Evolutionary conservation across 2,888 invertebrate genomes (phyloP), one percentile per base, ranked within the genome.

Genomic region (Saturnia japonica): DNA sequence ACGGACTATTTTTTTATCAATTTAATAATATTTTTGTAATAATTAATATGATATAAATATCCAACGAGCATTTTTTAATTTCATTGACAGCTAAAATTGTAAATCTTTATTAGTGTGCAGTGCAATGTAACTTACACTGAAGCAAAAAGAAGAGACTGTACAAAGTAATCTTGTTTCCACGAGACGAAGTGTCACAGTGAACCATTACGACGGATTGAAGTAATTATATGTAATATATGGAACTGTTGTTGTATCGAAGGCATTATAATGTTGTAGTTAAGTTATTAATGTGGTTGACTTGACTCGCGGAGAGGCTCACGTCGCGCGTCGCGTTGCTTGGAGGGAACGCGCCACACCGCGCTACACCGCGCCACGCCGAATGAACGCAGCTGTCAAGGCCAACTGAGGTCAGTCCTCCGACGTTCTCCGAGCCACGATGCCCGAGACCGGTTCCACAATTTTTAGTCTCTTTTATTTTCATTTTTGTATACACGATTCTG

Each of bases 391-490:
- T 93, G 93, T 93, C 93, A 93, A 94, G 93, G 93, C 93, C 93
- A 94, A 91, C 86, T 82, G 93, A 91, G 93, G 93, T 94, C 93
- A 94, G 86, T 94, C 91, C 92, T 84, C 93, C 92, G 91, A 90
- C 91, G 91, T 91, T 91, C 91, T 91, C 90, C 86, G 85, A 88
- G 89, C 91, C 89, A 88, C 90, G 89, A 87, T 91, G 87, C 89
- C 88, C 85, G 86, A 77, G 91, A 93, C 93, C 93, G 93, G 94
- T 93, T 93, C 90, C 89, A 92, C 90, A 88, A 93, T 92, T 93
- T 93, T 94, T 91, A 91, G 90, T 90, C 87, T 89, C 89, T 92
- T 93, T 93, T 93, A 92, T 93, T 94, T 93, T 93, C 93, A 91
- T 94, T 94, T 93, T 93, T 92, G 93, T 93, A 91, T 92, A 92